Conservation (phyloP, 2,113 vertebrate genomes). For the Takifugu bimaculatus region DNA sequence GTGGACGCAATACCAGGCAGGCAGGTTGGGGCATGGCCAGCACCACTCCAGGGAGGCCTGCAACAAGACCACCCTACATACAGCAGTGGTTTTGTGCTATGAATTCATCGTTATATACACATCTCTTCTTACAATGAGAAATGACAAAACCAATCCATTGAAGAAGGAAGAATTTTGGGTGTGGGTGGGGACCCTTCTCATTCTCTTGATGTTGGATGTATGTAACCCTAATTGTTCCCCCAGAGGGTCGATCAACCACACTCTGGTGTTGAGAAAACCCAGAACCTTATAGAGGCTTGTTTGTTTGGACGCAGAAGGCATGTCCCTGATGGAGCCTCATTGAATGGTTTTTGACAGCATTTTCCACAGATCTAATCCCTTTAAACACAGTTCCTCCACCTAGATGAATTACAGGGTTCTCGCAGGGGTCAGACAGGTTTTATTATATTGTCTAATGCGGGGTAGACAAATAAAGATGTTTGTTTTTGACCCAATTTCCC, state of each 20-base stretch:
- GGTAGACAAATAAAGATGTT: no score
- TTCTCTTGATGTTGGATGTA: constrained; percentile 79
- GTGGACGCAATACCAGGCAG: no score
- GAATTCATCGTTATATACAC: no score
- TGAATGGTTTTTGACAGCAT: constrained; percentile 78
- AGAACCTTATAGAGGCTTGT: constrained; percentile 59
- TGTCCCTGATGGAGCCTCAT: constrained; percentile 63
- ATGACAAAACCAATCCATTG: no score
- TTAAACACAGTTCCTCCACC: constrained; percentile 70
- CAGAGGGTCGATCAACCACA: constrained; percentile 67
- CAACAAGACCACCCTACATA: no score
- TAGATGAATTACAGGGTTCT: constrained; percentile 61
- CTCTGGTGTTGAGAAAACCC: constrained; percentile 68
- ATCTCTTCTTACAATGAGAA: no score
- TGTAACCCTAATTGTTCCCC: constrained; percentile 72
- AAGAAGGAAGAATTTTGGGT: no score
- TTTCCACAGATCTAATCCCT: constrained; percentile 72
- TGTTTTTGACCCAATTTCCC: no score
- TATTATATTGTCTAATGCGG: constrained; percentile 39
- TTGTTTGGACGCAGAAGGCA: constrained; percentile 46
- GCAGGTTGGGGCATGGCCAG: no score
- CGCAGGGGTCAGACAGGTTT: constrained; percentile 67
- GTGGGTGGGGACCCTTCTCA: constrained; percentile 2
- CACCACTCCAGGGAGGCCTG: no score
- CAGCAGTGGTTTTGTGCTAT: no score